Evolutionary conservation across 2,888 invertebrate species (phyloP).

Genomic region (Eristalis arbustorum): DNA sequence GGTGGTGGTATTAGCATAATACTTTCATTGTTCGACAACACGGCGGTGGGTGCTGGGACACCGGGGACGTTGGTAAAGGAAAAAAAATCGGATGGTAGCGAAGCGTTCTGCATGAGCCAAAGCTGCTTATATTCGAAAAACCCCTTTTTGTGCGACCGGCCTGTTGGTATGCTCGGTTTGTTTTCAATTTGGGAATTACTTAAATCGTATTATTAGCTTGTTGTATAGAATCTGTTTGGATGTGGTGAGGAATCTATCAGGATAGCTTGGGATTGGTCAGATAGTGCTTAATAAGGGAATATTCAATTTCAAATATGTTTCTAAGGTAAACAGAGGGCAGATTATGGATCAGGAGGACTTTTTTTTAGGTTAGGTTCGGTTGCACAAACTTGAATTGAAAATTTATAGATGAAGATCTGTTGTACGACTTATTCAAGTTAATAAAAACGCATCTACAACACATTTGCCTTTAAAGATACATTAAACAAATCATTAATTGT

Average conservation of each 20-base stretch:
- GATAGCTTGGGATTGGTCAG: neutral
- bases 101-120: conserved; percentile 25
- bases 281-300: neutral
- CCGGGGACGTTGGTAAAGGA: conserved; percentile 35
- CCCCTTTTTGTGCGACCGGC: conserved; percentile 32
- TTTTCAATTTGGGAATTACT: conserved; percentile 55
- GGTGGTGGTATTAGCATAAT: conserved; percentile 68
- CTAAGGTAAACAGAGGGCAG: too few species aligned
- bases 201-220: conserved; percentile 57
- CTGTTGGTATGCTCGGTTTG: conserved; percentile 55
- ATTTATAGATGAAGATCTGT: too few species aligned
- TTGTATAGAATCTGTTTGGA: neutral
- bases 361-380: too few species aligned
- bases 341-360: too few species aligned
- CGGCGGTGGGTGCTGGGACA: conserved; percentile 1
- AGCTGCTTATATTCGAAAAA: conserved; percentile 45
- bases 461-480: too few species aligned
- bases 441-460: too few species aligned
- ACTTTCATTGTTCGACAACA: conserved; percentile 66
- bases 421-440: too few species aligned
- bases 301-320: neutral
- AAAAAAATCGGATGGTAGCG: conserved; percentile 48
- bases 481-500: too few species aligned
- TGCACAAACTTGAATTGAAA: too few species aligned
- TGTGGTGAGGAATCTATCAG: neutral